Conservation (phyloP, 2,888 invertebrate genomes). For the Pelosia muscerda region DNA sequence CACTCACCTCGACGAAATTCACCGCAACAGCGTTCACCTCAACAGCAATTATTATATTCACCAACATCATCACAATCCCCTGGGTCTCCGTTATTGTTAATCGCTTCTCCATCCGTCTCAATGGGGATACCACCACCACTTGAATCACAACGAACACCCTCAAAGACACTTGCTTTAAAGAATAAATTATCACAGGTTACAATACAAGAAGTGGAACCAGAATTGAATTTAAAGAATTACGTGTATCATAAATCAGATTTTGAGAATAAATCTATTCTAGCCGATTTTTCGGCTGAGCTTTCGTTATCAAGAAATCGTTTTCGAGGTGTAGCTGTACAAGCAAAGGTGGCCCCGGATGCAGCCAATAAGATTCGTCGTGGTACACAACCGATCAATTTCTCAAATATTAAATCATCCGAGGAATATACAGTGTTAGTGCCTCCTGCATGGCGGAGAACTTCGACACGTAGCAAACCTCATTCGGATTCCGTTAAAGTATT, state of each 20-base stretch:
- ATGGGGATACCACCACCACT: neutral
- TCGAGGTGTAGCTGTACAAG: neutral
- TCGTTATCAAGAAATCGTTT: neutral
- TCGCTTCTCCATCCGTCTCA: neutral
- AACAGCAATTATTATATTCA: neutral
- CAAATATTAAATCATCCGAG: neutral
- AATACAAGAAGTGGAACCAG: neutral
- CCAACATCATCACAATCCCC: constrained; percentile 1
- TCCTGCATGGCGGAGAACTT: neutral
- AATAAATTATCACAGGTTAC: neutral
- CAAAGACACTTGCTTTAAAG: neutral
- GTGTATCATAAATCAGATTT: neutral
- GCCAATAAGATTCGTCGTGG: neutral
- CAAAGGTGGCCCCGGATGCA: neutral
- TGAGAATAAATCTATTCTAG: constrained; percentile 3
- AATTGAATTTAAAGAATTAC: neutral
- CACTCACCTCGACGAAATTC: neutral
- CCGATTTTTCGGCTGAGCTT: constrained; percentile 2
- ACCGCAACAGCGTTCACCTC: neutral
- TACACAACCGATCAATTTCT: neutral
- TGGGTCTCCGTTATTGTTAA: neutral
- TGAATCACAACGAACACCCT: neutral
- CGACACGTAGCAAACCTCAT: neutral
- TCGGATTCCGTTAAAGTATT: neutral
- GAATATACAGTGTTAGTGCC: neutral